These are phyloP conservation scores for Melangyna quadrimaculata DNA, from an alignment of 2,888 invertebrate genomes.

Conservation along the genomic window DNA sequence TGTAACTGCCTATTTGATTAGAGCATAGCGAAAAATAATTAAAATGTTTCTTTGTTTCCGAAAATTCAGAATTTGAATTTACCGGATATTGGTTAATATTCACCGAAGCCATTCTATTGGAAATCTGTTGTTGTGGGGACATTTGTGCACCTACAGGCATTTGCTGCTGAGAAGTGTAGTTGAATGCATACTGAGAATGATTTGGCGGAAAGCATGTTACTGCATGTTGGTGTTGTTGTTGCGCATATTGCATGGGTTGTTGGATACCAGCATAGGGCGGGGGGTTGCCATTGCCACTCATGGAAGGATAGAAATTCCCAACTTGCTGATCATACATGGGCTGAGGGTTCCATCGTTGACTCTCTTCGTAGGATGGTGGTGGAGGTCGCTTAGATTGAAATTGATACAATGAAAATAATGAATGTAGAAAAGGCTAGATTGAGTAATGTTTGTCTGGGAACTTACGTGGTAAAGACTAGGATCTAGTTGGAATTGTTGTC, in stretches of 20 bases:
- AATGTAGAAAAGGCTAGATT: neutral
- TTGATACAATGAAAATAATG: neutral
- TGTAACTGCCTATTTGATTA: slow-evolving; percentile 57
- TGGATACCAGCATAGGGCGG: slow-evolving; percentile 76
- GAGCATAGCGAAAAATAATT: neutral
- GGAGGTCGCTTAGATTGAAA: slow-evolving; percentile 75
- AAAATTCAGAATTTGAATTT: neutral
- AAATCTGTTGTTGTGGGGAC: slow-evolving; percentile 27
- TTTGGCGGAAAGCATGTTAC: slow-evolving; percentile 32
- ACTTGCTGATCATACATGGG: slow-evolving; percentile 41
- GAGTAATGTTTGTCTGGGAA: neutral
- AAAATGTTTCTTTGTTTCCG: neutral
- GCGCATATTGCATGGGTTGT: slow-evolving; percentile 73
- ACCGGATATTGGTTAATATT: slow-evolving; percentile 30
- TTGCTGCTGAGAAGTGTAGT: slow-evolving; percentile 43
- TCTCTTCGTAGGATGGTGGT: slow-evolving; percentile 79
- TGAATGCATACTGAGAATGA: slow-evolving; percentile 38
- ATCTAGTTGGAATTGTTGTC: slow-evolving; percentile 41
- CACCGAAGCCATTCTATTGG: slow-evolving; percentile 34
- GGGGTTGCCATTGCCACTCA: slow-evolving; percentile 51
- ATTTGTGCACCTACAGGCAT: slow-evolving; percentile 33
- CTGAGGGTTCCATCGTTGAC: slow-evolving; percentile 74
- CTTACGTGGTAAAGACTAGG: slow-evolving; percentile 55
- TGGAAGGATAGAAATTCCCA: slow-evolving; percentile 36
- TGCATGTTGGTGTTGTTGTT: slow-evolving; percentile 10